Percentiles rank a stretch among this genome's conserved stretches.
Conservation (phyloP, 2,888 invertebrate species). For the Protonemura montana region DNA sequence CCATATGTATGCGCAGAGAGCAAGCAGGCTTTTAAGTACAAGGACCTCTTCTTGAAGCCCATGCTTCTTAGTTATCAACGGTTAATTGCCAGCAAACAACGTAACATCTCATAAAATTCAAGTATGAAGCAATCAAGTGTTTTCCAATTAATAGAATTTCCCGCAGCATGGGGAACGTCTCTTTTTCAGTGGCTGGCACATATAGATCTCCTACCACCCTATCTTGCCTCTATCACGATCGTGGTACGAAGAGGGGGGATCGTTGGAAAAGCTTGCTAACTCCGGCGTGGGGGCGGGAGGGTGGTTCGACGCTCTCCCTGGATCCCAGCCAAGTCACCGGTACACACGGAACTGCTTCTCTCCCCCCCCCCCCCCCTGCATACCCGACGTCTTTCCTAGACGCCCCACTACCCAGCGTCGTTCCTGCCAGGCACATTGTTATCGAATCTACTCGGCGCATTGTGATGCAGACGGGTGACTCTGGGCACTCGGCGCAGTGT, state of each 20-base stretch:
- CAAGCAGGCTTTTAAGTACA: no score
- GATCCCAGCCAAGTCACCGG: not conserved
- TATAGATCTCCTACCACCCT: not conserved
- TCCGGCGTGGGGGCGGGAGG: not conserved
- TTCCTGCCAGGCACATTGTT: not conserved
- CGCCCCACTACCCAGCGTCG: not conserved
- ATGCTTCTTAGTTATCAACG: no score
- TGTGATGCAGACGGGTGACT: not conserved
- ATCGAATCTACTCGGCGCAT: not conserved
- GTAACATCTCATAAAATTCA: no score
- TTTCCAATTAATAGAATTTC: slow-evolving; percentile 7
- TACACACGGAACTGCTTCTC: not conserved
- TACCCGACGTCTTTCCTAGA: not conserved
- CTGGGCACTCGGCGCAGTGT: not conserved
- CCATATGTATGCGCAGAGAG: no score
- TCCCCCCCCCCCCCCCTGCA: not conserved
- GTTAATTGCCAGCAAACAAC: no score
- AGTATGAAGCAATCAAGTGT: not conserved
- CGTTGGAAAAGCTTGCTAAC: not conserved
- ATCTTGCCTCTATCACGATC: not conserved
- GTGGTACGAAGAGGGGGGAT: not conserved
- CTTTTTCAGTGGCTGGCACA: not conserved
- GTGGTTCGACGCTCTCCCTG: not conserved
- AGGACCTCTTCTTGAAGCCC: no score
- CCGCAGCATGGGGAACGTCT: not conserved